These are phyloP conservation scores for Larimichthys crocea DNA, from an alignment of 2,113 vertebrate species.

Conservation along the genomic window DNA sequence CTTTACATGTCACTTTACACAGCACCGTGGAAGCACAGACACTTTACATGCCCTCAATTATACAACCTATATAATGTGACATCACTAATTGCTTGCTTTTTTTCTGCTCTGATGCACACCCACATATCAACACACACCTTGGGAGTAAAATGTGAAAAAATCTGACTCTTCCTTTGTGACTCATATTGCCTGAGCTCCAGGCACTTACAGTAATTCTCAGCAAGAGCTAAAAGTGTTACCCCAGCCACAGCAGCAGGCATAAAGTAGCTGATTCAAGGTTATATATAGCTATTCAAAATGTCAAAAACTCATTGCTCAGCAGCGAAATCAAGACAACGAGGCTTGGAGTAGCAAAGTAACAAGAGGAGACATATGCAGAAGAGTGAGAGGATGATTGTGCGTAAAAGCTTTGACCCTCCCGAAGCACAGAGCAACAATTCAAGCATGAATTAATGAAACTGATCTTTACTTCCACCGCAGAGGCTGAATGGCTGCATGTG, in stretches of 20 bases:
- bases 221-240: neutral
- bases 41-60: neutral
- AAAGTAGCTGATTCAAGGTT: slow-evolving; percentile 2
- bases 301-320: slow-evolving; percentile 9
- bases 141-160: neutral
- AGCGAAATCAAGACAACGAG: slow-evolving; percentile 31
- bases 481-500: neutral
- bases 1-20: slow-evolving; percentile 5
- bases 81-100: neutral
- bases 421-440: slow-evolving; percentile 21
- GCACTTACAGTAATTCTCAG: neutral
- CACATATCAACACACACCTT: neutral
- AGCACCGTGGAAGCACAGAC: slow-evolving; percentile 4
- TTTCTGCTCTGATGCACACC: neutral
- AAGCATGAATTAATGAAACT: slow-evolving; percentile 54
- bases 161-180: neutral
- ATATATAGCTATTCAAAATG: slow-evolving; percentile 16
- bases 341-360: neutral
- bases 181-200: slow-evolving; percentile 4
- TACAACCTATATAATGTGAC: neutral
- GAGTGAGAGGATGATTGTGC: slow-evolving; percentile 22
- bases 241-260: neutral
- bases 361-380: slow-evolving; percentile 20
- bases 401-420: slow-evolving; percentile 45
- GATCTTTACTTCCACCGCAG: slow-evolving; percentile 14